A percentile compares a stretch with the other conserved stretches of the same genome.
phyloP scores from a whole-genome alignment of 2,113 vertebrate genomes.

The Mola mola region DNA sequence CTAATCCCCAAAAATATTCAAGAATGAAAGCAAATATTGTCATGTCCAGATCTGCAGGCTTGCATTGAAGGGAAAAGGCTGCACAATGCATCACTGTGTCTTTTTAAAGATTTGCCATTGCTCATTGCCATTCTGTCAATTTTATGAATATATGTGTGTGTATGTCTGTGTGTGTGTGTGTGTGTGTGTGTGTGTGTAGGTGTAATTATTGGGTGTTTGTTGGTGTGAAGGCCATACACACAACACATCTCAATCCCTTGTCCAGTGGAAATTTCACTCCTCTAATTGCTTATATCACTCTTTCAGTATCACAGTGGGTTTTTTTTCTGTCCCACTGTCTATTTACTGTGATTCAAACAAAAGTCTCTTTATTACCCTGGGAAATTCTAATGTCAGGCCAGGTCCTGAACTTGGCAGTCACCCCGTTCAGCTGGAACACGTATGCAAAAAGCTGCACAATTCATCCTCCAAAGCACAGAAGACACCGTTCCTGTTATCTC shows the following conservation, averaged over 20 bases:
- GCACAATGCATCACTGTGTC: neutral
- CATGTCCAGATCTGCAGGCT: slow-evolving; percentile 42
- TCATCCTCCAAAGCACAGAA: slow-evolving; percentile 28
- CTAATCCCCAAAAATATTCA: slow-evolving; percentile 79
- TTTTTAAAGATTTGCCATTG: neutral
- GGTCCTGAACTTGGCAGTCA: slow-evolving; percentile 67
- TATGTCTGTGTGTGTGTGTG: neutral
- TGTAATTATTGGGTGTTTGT: slow-evolving; percentile 29
- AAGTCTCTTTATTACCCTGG: slow-evolving; percentile 70
- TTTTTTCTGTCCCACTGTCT: slow-evolving; percentile 38
- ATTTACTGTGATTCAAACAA: slow-evolving; percentile 67
- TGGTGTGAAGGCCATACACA: slow-evolving; percentile 34
- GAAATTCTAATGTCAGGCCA: slow-evolving; percentile 75
- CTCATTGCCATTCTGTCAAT: neutral
- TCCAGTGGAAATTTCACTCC: slow-evolving; percentile 55
- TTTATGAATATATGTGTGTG: neutral
- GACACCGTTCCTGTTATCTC: slow-evolving; percentile 38
- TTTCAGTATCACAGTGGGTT: slow-evolving; percentile 39
- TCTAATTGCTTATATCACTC: slow-evolving; percentile 66
- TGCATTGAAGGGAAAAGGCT: slow-evolving; percentile 12
- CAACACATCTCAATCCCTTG: slow-evolving; percentile 29
- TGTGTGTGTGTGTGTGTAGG: neutral
- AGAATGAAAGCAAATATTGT: slow-evolving; percentile 77
- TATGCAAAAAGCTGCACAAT: slow-evolving; percentile 60
- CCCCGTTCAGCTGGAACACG: slow-evolving; percentile 67